A percentile compares a stretch with the other conserved stretches of the same genome.
Conservation (phyloP, 2,888 invertebrate species). For the Athalia cordata region DNA sequence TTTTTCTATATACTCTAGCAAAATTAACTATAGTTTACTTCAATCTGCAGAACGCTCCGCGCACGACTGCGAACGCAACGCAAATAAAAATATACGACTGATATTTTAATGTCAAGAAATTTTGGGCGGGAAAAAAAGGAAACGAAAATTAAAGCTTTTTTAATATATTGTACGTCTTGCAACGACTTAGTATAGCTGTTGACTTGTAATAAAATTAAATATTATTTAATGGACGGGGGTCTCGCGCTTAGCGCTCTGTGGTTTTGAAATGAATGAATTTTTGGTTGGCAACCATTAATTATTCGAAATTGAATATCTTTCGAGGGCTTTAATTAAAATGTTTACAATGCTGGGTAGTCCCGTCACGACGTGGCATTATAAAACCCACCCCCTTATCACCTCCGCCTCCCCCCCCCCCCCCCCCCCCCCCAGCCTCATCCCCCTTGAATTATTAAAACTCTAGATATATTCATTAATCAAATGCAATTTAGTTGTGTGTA, state of each 20-base stretch:
- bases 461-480: conserved; percentile 61
- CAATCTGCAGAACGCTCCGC: too few species aligned
- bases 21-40: too few species aligned
- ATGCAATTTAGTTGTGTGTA: conserved; percentile 26
- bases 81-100: background rate
- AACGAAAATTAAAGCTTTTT: conserved; percentile 46
- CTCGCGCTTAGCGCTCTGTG: conserved; percentile 49
- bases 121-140: background rate
- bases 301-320: conserved; percentile 69
- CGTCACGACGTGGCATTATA: conserved; percentile 56
- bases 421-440: too few species aligned
- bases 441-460: conserved; percentile 57
- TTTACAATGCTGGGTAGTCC: conserved; percentile 61
- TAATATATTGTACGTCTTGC: conserved; percentile 54
- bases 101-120: background rate
- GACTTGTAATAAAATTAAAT: conserved; percentile 65
- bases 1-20: too few species aligned
- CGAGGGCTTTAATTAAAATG: conserved; percentile 68
- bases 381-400: conserved; percentile 43
- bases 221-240: conserved; percentile 59
- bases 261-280: conserved; percentile 57
- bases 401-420: too few species aligned
- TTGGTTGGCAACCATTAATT: conserved; percentile 65
- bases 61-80: too few species aligned
- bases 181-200: conserved; percentile 57